A percentile compares a stretch with the other conserved stretches of the same genome.
Conservation (phyloP, 2,888 invertebrate genomes). For the Caradrina kadenii region DNA sequence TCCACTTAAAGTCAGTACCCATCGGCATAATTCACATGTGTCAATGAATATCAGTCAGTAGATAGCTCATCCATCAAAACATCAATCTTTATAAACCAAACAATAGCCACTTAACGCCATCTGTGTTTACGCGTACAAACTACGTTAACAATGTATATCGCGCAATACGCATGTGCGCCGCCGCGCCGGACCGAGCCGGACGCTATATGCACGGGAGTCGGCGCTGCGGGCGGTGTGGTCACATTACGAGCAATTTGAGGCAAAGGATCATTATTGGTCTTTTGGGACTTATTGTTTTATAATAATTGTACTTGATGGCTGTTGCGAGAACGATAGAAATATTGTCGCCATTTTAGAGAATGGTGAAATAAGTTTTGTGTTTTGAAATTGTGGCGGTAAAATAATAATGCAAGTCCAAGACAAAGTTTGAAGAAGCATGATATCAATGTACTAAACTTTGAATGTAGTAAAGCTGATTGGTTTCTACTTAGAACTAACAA, state of each 20-base stretch:
- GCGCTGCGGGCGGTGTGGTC: conserved; percentile 44
- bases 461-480: neutral
- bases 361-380: conserved; percentile 21
- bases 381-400: neutral
- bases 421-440: neutral
- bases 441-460: neutral
- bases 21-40: conserved; percentile 10
- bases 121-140: conserved; percentile 44
- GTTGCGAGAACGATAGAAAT: conserved; percentile 7
- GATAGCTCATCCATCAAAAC: conserved; percentile 18
- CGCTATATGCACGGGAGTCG: conserved; percentile 21
- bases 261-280: conserved; percentile 29
- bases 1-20: neutral
- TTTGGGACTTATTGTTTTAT: conserved; percentile 50
- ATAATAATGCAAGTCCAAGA: neutral
- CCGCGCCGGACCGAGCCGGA: conserved; percentile 6
- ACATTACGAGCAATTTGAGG: conserved; percentile 51
- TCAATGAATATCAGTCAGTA: conserved; percentile 14
- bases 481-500: neutral
- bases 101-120: conserved; percentile 52
- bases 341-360: conserved; percentile 10
- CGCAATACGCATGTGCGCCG: conserved; percentile 1
- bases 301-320: conserved; percentile 23
- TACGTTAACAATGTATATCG: conserved; percentile 32
- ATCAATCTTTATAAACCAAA: conserved; percentile 29